A percentile compares a stretch with the other conserved stretches of the same genome.
Conservation (phyloP, 2,797 vertebrate genomes). For the Vultur gryphus region DNA sequence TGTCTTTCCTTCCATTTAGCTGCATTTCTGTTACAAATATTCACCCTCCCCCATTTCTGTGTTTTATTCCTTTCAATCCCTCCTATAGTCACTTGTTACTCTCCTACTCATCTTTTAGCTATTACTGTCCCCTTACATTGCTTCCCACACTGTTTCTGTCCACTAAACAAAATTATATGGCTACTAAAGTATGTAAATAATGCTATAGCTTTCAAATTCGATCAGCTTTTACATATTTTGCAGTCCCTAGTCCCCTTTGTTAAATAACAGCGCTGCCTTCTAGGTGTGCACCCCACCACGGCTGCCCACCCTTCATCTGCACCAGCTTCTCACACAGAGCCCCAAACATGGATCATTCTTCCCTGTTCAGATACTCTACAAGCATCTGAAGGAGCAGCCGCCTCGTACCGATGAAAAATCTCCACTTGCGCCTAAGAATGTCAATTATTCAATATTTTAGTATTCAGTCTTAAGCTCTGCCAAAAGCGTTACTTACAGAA, state of each 20-base stretch:
- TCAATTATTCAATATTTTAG: slow-evolving; percentile 12
- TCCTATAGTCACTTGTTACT: not conserved
- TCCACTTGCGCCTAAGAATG: not conserved
- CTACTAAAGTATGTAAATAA: not conserved
- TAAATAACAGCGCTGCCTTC: not conserved
- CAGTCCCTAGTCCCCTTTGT: too few species aligned
- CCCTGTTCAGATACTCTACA: not conserved
- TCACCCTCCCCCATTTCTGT: not conserved
- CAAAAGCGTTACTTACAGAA: not conserved
- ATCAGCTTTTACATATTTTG: not conserved
- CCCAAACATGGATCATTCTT: not conserved
- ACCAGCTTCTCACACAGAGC: not conserved
- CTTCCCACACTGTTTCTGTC: not conserved
- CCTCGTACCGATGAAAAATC: not conserved
- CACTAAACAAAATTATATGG: not conserved
- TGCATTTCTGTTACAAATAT: not conserved
- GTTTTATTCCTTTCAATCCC: not conserved
- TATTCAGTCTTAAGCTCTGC: not conserved
- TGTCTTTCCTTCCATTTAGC: not conserved
- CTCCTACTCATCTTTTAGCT: not conserved
- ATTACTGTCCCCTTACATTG: not conserved
- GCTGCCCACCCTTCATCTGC: not conserved
- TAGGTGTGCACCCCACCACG: not conserved
- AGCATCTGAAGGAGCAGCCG: not conserved
- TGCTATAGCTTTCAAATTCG: not conserved